Conservation (phyloP, 2,888 invertebrate species). For the Ophraella communa region DNA sequence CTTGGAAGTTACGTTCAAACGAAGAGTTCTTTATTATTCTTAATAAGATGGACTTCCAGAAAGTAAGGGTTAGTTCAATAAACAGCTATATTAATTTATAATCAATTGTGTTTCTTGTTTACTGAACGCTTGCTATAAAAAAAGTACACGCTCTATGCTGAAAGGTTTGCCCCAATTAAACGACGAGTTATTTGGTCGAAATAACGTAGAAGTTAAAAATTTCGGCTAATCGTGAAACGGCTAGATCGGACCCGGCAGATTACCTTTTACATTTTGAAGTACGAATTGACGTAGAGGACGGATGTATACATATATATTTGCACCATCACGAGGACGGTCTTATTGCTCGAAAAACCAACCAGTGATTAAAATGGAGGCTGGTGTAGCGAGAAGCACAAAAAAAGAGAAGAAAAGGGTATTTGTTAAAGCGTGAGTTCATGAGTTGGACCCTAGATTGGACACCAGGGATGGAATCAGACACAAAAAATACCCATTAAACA, state of each 20-base stretch:
- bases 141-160: background rate
- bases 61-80: too few relatives aligned
- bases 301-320: constrained; percentile 3
- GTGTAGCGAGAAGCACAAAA: constrained; percentile 19
- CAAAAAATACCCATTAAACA: too few relatives aligned
- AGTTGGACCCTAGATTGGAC: constrained; percentile 31
- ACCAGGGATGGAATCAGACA: constrained; percentile 8
- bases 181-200: background rate
- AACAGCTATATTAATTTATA: too few relatives aligned
- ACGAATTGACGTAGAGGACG: too few relatives aligned
- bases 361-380: constrained; percentile 34
- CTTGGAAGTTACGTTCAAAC: too few relatives aligned
- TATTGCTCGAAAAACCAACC: constrained; percentile 26
- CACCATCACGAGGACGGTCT: background rate
- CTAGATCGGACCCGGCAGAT: constrained; percentile 4
- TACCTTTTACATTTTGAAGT: too few relatives aligned
- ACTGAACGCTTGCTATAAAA: background rate
- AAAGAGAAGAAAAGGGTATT: constrained; percentile 29
- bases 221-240: background rate
- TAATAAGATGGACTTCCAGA: too few relatives aligned
- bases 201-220: background rate
- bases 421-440: constrained; percentile 32
- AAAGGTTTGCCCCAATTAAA: constrained; percentile 29
- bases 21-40: too few relatives aligned
- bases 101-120: background rate